A percentile compares a stretch with the other conserved stretches of the same genome.
phyloP scores from a whole-genome alignment of 2,888 invertebrate species.

The Clitarchus hookeri region DNA sequence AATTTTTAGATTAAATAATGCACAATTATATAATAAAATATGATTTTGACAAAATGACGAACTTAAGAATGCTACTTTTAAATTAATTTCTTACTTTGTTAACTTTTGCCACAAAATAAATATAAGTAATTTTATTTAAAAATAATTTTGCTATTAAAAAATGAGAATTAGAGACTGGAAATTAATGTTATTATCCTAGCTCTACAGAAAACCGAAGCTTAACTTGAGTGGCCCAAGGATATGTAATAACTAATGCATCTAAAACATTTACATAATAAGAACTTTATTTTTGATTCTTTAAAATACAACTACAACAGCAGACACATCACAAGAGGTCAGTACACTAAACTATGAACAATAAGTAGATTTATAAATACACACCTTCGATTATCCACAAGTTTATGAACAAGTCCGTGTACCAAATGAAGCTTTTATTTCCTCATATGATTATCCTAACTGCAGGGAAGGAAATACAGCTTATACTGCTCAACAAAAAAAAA shows the following conservation, averaged over 20 bases:
- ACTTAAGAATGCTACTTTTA: too few relatives aligned
- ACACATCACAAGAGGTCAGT: neutral
- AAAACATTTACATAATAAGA: neutral
- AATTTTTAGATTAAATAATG: too few relatives aligned
- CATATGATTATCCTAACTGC: neutral
- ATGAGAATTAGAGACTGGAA: too few relatives aligned
- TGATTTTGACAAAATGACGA: too few relatives aligned
- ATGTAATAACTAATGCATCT: neutral
- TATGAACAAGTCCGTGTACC: neutral
- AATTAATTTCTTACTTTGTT: too few relatives aligned
- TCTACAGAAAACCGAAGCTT: too few relatives aligned
- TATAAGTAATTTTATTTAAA: too few relatives aligned
- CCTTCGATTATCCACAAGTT: neutral
- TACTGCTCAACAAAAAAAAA: neutral
- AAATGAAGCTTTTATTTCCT: neutral
- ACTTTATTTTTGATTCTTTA: conserved; percentile 8
- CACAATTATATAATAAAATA: too few relatives aligned
- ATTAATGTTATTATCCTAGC: too few relatives aligned
- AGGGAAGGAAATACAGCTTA: neutral
- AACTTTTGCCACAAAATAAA: too few relatives aligned
- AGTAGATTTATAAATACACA: conserved; percentile 14
- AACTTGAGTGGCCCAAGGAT: too few relatives aligned
- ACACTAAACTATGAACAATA: neutral
- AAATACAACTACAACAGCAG: conserved; percentile 1
- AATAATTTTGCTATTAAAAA: too few relatives aligned